Evolutionary conservation across 2,888 invertebrate genomes (phyloP).

Genomic region (Aphidoletes aphidimyza): DNA sequence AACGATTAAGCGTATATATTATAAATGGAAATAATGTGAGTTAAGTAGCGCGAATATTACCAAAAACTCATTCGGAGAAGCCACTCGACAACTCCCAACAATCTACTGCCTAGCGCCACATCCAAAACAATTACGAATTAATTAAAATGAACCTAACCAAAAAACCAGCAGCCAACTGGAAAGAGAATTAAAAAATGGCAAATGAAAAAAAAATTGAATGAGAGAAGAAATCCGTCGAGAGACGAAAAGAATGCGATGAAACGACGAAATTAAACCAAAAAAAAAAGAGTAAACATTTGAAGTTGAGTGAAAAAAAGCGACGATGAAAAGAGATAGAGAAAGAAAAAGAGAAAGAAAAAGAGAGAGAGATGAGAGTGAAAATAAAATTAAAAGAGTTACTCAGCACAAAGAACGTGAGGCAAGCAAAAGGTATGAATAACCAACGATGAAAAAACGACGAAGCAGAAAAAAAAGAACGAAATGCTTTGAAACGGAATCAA

Average conservation of each 20-base stretch:
- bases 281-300: background rate
- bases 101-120: background rate
- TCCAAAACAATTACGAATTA: slow-evolving; percentile 11
- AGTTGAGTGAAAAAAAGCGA: background rate
- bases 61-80: background rate
- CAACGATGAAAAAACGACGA: background rate
- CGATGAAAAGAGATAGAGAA: background rate
- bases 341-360: background rate
- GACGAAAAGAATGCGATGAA: background rate
- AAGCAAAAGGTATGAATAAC: background rate
- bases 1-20: no score
- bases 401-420: background rate
- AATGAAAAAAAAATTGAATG: background rate
- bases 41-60: background rate
- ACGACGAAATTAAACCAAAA: background rate
- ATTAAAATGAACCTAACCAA: slow-evolving; percentile 20
- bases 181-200: background rate
- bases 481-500: background rate
- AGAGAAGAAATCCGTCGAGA: background rate
- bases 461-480: background rate
- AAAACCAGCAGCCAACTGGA: background rate
- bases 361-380: no score
- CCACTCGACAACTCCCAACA: background rate
- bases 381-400: background rate
- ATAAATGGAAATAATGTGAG: no score